Base-by-base conservation (phyloP, 2,888 invertebrate species). In the Heliconius hortense region DNA sequence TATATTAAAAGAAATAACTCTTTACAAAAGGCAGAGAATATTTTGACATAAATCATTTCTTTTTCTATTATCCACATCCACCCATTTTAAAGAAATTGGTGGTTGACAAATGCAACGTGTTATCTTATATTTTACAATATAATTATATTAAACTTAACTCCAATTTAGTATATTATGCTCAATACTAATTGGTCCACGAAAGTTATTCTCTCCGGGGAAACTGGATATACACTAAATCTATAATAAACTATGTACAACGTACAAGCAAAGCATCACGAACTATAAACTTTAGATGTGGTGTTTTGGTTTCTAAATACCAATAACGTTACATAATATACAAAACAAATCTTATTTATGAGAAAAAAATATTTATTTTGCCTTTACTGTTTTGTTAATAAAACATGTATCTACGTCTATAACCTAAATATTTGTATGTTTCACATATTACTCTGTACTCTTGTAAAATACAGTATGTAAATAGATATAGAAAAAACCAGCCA, bases 181-280 rank as follows among this genome's bases (percentile, higher is more conserved):
- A 66, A 24, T 66, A 66, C 66, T 66, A 66, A 66, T 66, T 66
- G 66, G 39, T 21, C 39, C 66, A 43, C 24, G 66, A 39, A 66
- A 66, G 39, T 64, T 64, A 15, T 39, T 39, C 35, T 35, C 64
- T 39, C 64, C 39, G 7, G 64, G 21, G 64, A 64, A 24, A 24
- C 64, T 64, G 64, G 13, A 13, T 64, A 24, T 39, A 64, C 24
- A 35, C 35, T 64, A 39, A 39, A 64, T 24, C 13, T 64, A 64
- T 64, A 64, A 35, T 35, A 64, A 35, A n/a, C 35, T 64, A 21
- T 64, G 48, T 48, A 48, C 21, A 48, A 21, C 35, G 4, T 48
- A 18, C 48, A 48, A 48, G 63, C n/a, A 11, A 64, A 39, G 24
- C 64, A 39, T 26, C n/a, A n/a, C n/a, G 15, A 64, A 35, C 39